Evolutionary conservation across 2,113 vertebrate species (phyloP).

Genomic region (Notarius lentiginosus): DNA sequence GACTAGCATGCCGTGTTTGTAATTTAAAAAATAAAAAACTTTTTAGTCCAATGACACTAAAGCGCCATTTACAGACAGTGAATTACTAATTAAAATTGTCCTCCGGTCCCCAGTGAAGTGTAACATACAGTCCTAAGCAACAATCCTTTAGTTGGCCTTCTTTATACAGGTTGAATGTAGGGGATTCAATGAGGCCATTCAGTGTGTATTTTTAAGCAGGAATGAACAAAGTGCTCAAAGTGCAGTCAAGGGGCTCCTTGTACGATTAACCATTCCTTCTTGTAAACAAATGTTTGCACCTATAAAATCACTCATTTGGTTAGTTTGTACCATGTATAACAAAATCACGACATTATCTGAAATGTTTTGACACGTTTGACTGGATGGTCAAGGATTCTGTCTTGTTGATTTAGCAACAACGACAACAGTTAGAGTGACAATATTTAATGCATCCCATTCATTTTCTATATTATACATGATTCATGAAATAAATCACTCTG

Average conservation of each 20-base stretch:
- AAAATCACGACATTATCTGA: neutral
- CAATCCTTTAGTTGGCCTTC: neutral
- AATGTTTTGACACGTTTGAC: neutral
- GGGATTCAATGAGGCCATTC: neutral
- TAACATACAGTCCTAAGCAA: conserved; percentile 9
- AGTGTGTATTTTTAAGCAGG: conserved; percentile 15
- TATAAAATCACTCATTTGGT: neutral
- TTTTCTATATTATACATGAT: neutral
- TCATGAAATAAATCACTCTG: neutral
- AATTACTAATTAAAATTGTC: neutral
- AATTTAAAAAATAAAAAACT: neutral
- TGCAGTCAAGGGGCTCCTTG: neutral
- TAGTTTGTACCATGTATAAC: neutral
- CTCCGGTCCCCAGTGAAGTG: conserved; percentile 7
- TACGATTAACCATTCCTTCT: neutral
- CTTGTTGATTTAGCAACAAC: neutral
- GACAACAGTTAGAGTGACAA: neutral
- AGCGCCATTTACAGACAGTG: neutral
- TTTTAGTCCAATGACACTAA: conserved; percentile 2
- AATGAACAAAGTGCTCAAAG: conserved; percentile 26
- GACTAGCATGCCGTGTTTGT: neutral
- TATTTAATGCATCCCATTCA: neutral
- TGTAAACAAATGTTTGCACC: conserved; percentile 13
- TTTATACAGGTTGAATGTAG: neutral
- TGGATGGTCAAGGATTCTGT: neutral